Evolutionary conservation across 2,888 invertebrate genomes (phyloP), one percentile per base, ranked within the genome.

Genomic region (Spisula subtruncata): DNA sequence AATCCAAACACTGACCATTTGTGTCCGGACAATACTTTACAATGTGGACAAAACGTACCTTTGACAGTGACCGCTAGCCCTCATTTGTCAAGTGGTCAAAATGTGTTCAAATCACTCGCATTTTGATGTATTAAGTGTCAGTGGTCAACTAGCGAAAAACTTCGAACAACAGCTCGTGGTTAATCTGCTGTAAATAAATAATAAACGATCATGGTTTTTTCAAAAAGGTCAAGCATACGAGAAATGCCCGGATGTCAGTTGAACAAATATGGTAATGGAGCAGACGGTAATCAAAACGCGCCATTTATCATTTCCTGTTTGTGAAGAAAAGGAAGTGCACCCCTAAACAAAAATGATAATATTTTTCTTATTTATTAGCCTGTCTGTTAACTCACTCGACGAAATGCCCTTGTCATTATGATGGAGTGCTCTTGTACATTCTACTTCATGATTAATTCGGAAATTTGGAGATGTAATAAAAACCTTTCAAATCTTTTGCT

Each of bases 281-380:
- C 87, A 88, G 83, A 83, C 83, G 79, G 51, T 83, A 83, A 88
- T 84, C 87, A 84, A 32, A 25, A 35, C 20, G 29, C 75, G 83
- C 46, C 80, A 84, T 88, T 83, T 54, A 88, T 88, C 87, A 88
- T 88, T 88, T 88, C 83, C 83, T 79, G 56, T 80, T 41, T 84
- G 32, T n/a, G 60, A 56, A 60, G 35, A 29, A 88, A 79, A 88
- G 87, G 87, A 88, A 88, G 35, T 83, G 87, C 87, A 83, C 32
- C 83, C 75, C 75, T 83, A 46, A 83, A 79, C 79, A 80, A 82
- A 87, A 87, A 75, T 87, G 85, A 51, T 88, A 90, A 88, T 88
- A 88, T 80, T 83, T 51, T 79, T n/a, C 88, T 90, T 90, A 90
- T 90, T 90, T 90, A 90, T 88, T 66, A 41, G 25, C 32, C 83